Conservation (phyloP, 1,140 invertebrate species). For the Heliconius hewitsoni region DNA sequence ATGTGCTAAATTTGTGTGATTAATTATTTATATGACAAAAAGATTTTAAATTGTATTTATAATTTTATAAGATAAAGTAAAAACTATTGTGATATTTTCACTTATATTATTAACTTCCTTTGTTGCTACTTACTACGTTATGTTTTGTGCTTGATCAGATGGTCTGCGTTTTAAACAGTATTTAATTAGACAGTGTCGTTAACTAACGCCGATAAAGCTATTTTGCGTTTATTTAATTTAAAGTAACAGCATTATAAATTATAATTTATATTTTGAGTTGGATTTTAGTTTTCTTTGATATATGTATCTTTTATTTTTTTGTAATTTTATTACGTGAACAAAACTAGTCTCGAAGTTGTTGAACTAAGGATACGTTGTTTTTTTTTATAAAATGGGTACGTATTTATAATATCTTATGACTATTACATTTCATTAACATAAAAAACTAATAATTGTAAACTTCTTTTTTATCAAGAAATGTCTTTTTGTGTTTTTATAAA, state of each 20-base stretch:
- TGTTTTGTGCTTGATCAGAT: slow-evolving; percentile 4
- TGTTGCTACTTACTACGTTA: neutral
- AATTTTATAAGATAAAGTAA: neutral
- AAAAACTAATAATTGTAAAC: neutral
- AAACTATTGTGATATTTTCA: neutral
- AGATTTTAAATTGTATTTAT: neutral
- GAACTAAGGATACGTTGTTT: slow-evolving; percentile 13
- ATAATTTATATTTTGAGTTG: neutral
- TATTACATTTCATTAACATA: slow-evolving; percentile 3
- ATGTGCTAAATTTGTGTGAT: neutral
- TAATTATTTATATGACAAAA: neutral
- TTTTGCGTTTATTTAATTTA: neutral
- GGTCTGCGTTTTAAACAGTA: neutral
- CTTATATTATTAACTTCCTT: neutral
- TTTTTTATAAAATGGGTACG: neutral
- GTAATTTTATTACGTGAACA: neutral
- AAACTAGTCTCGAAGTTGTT: slow-evolving; percentile 10
- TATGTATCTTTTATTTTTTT: neutral
- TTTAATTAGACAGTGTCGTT: slow-evolving; percentile 9
- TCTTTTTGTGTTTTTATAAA: neutral
- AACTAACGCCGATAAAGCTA: slow-evolving; percentile 9
- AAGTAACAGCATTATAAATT: neutral
- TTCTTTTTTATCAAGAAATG: slow-evolving; percentile 7
- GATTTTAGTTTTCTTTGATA: neutral
- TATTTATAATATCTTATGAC: neutral